These are phyloP conservation scores for Falco naumanni DNA, from an alignment of 2,797 vertebrate genomes.

Conservation along the genomic window DNA sequence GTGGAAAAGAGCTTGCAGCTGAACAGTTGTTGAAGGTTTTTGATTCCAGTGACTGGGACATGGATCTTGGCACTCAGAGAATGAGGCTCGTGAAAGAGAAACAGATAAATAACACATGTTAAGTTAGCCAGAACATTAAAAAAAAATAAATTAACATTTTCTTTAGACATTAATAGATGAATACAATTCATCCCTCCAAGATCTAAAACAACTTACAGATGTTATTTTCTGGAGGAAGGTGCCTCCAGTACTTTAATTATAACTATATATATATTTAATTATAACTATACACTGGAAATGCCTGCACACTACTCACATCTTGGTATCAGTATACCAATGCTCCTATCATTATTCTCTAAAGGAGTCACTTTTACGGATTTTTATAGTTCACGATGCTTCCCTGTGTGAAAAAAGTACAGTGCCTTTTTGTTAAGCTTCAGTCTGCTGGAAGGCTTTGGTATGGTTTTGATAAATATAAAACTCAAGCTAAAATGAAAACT, in stretches of 20 bases:
- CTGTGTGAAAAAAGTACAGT: background rate
- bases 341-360: background rate
- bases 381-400: background rate
- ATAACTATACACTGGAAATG: background rate
- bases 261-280: background rate
- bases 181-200: background rate
- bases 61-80: background rate
- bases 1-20: background rate
- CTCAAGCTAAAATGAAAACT: background rate
- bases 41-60: background rate
- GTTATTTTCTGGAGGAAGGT: background rate
- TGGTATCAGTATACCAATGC: background rate
- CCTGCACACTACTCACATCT: background rate
- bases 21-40: slow-evolving; percentile 10
- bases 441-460: background rate
- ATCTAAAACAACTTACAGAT: slow-evolving; percentile 6
- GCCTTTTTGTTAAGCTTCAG: background rate
- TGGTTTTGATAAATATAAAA: background rate
- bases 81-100: background rate
- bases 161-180: slow-evolving; percentile 3
- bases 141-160: slow-evolving; percentile 11
- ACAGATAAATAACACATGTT: slow-evolving; percentile 20
- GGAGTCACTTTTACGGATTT: background rate
- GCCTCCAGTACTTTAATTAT: background rate
- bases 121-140: background rate